A percentile compares a stretch with the other conserved stretches of the same genome.
These are phyloP conservation scores for Antedon bifida DNA, from an alignment of 35 echinoderm and acorn worm genomes.

Conservation along the genomic window DNA sequence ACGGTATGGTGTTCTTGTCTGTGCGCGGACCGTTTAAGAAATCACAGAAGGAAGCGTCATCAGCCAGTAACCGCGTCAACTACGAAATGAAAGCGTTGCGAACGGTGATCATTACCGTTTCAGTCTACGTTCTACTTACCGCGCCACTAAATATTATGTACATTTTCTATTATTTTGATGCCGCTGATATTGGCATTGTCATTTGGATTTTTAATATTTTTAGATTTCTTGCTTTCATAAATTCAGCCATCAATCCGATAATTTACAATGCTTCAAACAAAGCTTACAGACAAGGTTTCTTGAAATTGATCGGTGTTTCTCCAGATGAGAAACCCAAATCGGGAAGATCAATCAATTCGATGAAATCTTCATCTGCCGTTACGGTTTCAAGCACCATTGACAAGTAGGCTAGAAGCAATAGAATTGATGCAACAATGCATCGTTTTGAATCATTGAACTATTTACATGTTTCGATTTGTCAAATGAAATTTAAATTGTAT, in stretches of 20 bases:
- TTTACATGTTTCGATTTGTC: too few relatives aligned
- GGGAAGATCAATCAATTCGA: too few relatives aligned
- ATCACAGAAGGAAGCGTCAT: background rate
- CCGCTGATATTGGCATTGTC: background rate
- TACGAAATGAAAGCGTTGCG: background rate
- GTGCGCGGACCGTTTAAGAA: background rate
- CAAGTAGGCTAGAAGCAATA: too few relatives aligned
- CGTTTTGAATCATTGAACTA: too few relatives aligned
- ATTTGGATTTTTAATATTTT: background rate
- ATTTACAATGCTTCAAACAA: background rate
- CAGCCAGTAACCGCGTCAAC: background rate
- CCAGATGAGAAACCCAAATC: too few relatives aligned
- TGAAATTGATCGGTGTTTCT: background rate
- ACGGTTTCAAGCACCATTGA: too few relatives aligned
- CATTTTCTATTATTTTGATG: background rate
- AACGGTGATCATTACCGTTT: background rate
- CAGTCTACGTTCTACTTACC: background rate
- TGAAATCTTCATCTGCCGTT: too few relatives aligned
- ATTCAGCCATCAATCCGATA: background rate
- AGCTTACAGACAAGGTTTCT: background rate
- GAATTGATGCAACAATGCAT: too few relatives aligned
- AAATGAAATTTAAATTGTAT: too few relatives aligned
- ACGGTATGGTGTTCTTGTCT: background rate
- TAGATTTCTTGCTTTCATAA: background rate
- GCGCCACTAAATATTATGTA: background rate